A percentile compares a stretch with the other conserved stretches of the same genome.
Conservation (phyloP, 2,888 invertebrate genomes). For the Terebella lapidaria region DNA sequence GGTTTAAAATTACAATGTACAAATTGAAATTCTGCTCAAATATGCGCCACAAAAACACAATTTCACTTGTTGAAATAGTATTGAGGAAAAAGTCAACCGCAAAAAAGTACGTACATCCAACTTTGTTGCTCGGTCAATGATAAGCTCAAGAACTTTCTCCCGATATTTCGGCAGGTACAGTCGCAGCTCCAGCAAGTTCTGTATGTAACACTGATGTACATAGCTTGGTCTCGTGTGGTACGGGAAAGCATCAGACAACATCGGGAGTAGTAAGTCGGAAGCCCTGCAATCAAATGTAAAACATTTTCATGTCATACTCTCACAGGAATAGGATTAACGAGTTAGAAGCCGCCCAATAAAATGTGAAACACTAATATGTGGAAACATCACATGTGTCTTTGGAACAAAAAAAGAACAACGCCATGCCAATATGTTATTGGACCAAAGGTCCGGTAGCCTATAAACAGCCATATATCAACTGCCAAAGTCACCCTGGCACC, state of each 20-base stretch:
- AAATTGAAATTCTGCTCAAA: too few relatives aligned
- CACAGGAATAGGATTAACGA: background rate
- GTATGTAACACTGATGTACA: conserved; percentile 69
- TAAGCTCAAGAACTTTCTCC: conserved; percentile 67
- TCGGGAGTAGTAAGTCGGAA: conserved; percentile 65
- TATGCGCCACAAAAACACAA: too few relatives aligned
- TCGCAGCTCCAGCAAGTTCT: conserved; percentile 72
- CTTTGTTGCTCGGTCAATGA: conserved; percentile 67
- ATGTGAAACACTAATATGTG: background rate
- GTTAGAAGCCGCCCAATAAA: background rate
- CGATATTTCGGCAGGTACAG: conserved; percentile 70
- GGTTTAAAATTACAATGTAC: too few relatives aligned
- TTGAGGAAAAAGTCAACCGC: too few relatives aligned
- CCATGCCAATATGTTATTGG: too few relatives aligned
- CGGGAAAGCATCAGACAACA: conserved; percentile 67
- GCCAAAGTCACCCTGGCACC: too few relatives aligned
- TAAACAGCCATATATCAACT: too few relatives aligned
- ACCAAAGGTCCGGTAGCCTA: too few relatives aligned
- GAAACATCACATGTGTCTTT: background rate
- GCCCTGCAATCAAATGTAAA: conserved; percentile 58
- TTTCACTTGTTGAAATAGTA: too few relatives aligned
- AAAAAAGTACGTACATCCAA: conserved; percentile 42
- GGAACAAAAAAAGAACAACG: too few relatives aligned
- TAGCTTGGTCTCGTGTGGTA: conserved; percentile 68
- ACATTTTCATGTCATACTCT: too few relatives aligned